These are phyloP conservation scores for Cydia pomonella DNA, from an alignment of 1,140 invertebrate species.

Conservation along the genomic window DNA sequence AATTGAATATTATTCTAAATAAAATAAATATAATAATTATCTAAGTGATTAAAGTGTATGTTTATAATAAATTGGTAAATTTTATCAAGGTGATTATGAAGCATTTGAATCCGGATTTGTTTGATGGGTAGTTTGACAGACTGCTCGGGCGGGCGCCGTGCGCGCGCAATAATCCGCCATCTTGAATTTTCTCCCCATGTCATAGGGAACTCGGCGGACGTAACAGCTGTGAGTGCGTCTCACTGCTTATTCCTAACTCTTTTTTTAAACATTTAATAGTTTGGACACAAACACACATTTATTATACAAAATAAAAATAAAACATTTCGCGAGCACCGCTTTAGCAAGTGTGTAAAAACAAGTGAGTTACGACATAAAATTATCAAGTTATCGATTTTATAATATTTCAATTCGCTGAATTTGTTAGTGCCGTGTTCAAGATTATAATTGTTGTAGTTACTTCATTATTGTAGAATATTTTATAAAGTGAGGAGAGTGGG, in stretches of 20 bases:
- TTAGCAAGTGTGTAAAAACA: constrained; percentile 33
- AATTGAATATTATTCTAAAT: too few relatives aligned
- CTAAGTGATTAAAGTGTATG: neutral
- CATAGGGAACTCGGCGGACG: constrained; percentile 62
- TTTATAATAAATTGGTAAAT: neutral
- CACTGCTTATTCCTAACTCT: constrained; percentile 45
- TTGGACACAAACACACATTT: constrained; percentile 26
- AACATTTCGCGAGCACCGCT: neutral
- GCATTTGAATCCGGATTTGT: constrained; percentile 45
- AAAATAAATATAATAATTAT: too few relatives aligned
- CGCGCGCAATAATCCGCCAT: constrained; percentile 70
- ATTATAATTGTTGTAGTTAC: constrained; percentile 41
- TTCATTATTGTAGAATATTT: constrained; percentile 44
- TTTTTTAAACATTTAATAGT: constrained; percentile 45
- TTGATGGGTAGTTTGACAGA: constrained; percentile 60
- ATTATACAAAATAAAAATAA: constrained; percentile 3
- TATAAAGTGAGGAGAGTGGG: constrained; percentile 46
- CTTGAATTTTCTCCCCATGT: constrained; percentile 67
- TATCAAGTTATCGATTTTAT: constrained; percentile 67
- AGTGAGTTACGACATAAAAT: constrained; percentile 60
- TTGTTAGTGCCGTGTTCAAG: constrained; percentile 46
- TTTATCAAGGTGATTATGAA: neutral
- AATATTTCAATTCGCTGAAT: constrained; percentile 47
- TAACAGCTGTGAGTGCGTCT: constrained; percentile 73
- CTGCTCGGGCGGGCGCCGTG: constrained; percentile 54